Evolutionary conservation across 1,140 invertebrate genomes (phyloP).

Genomic region (Bombus soroeensis): DNA sequence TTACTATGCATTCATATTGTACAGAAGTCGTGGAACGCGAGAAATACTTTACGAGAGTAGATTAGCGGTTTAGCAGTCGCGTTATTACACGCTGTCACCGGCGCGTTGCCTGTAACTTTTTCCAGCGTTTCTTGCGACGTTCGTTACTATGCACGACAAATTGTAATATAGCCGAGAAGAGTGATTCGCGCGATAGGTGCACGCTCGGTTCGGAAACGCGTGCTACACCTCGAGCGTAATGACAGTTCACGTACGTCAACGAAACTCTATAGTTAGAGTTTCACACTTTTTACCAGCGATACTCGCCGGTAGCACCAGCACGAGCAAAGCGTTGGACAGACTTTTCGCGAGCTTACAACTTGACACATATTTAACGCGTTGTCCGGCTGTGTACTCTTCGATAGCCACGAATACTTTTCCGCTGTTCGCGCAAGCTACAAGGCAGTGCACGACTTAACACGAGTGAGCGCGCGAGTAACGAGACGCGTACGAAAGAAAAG

Average conservation of each 20-base stretch:
- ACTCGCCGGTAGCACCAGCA: too few species aligned
- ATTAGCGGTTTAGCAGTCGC: not conserved
- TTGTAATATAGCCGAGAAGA: slow-evolving; percentile 9
- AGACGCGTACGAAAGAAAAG: slow-evolving; percentile 56
- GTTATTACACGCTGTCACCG: slow-evolving; percentile 47
- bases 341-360: slow-evolving; percentile 15
- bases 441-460: not conserved
- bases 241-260: slow-evolving; percentile 1
- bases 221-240: slow-evolving; percentile 12
- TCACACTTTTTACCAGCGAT: slow-evolving; percentile 26
- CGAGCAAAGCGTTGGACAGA: not conserved
- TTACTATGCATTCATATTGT: not conserved
- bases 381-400: not conserved
- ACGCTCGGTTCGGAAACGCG: not conserved
- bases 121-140: slow-evolving; percentile 3
- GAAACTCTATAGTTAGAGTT: slow-evolving; percentile 8
- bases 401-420: slow-evolving; percentile 27
- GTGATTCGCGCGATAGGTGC: slow-evolving; percentile 22
- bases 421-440: slow-evolving; percentile 11
- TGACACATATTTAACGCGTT: not conserved
- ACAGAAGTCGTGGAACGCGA: slow-evolving; percentile 5
- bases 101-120: slow-evolving; percentile 2
- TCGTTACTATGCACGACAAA: slow-evolving; percentile 24
- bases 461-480: slow-evolving; percentile 38
- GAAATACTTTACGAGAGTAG: not conserved